phyloP scores from a whole-genome alignment of 1,140 invertebrate species.

The Oscheius sp. region DNA sequence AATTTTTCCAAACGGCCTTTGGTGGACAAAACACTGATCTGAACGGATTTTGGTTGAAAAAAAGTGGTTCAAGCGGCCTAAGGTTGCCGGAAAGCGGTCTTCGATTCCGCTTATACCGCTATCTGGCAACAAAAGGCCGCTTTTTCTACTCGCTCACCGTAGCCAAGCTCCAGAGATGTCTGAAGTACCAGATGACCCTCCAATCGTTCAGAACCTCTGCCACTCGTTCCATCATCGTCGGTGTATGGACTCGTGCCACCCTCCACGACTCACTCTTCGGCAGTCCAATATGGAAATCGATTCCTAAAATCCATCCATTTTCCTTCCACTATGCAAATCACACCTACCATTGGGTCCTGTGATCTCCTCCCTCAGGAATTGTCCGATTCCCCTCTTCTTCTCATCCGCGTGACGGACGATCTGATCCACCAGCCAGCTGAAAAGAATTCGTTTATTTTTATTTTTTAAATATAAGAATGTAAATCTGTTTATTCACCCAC shows the following conservation, averaged over 20 bases:
- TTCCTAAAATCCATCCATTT: neutral
- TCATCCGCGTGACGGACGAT: slow-evolving; percentile 46
- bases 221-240: slow-evolving; percentile 37
- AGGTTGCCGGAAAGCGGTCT: too few relatives aligned
- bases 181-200: neutral
- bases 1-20: too few relatives aligned
- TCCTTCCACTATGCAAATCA: neutral
- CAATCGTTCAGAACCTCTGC: slow-evolving; percentile 22
- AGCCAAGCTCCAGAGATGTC: neutral
- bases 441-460: slow-evolving; percentile 1
- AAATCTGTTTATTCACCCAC: too few relatives aligned
- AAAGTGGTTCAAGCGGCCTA: too few relatives aligned
- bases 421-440: slow-evolving; percentile 54
- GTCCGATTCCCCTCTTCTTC: slow-evolving; percentile 45
- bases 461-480: too few relatives aligned
- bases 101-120: too few relatives aligned
- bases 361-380: slow-evolving; percentile 52
- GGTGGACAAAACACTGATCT: too few relatives aligned
- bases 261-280: slow-evolving; percentile 41
- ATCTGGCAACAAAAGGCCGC: too few relatives aligned
- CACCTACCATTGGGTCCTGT: slow-evolving; percentile 18
- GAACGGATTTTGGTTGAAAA: too few relatives aligned
- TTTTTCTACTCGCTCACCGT: too few relatives aligned
- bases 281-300: slow-evolving; percentile 49
- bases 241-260: slow-evolving; percentile 43